Evolutionary conservation across 2,797 vertebrate species (phyloP), one percentile per base, ranked within the genome.

Genomic region (Enteromius unitaeniatus): DNA sequence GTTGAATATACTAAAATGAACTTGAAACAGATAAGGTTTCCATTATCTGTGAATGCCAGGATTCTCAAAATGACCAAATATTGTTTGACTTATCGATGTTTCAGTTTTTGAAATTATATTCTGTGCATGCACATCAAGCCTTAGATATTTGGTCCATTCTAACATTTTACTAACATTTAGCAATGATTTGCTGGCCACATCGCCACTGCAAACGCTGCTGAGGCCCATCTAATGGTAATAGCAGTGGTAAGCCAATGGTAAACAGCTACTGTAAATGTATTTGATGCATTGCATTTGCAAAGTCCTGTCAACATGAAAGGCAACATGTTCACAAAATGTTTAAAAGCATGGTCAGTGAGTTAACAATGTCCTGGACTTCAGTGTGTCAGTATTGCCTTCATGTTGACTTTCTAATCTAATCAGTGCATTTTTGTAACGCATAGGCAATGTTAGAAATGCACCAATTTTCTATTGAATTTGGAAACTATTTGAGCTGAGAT

Each of bases 211-310:
- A 6, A 37, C 21, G 73, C 79, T 53, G 34, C 79, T 60, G 31
- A 79, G 40, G 23, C 47, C n/a, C 9, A 8, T 26, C 67, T 69
- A 53, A 45, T 45, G 15, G 4, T 60, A 3, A 77, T 28, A 77
- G 34, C 53, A 40, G n/a, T 19, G 90, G 6, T 14, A 15, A 74
- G 31, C 49, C 72, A 37, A 91, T 80, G 91, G 91, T 92, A 85
- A 93, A 89, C 28, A 81, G 37, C 49, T 31, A 21, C 19, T 58
- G 34, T 78, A 47, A 4, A 74, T 23, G 34, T 68, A 62, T 62
- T 45, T 45, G 55, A 13, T 0, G 9, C 9, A 5, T 28, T 49
- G 40, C 10, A 21, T 65, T 79, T 65, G 40, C 60, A 15, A n/a
- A 37, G 60, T 17, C 58, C 84, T 80, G 84, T 69, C 77, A 45